Conservation (phyloP, 2,888 invertebrate species). For the Synergus itoensis region DNA sequence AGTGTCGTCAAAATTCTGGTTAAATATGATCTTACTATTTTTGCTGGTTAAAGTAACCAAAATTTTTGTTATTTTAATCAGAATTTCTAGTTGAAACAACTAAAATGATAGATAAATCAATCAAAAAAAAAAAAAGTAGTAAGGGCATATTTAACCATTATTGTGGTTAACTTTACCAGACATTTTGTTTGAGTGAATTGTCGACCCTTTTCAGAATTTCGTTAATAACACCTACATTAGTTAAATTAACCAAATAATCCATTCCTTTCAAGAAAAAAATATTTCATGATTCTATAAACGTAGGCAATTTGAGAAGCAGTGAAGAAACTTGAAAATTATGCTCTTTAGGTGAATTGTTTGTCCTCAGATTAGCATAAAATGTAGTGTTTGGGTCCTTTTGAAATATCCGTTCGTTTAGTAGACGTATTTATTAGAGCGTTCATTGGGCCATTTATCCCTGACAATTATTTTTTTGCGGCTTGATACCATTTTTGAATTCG, state of each 20-base stretch:
- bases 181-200: too few relatives aligned
- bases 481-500: slow-evolving; percentile 2
- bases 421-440: slow-evolving; percentile 12
- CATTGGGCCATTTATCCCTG: neutral
- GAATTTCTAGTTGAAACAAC: too few relatives aligned
- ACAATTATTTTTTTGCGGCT: slow-evolving; percentile 13
- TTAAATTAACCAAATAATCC: neutral
- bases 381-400: neutral
- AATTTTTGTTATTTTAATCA: too few relatives aligned
- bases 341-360: neutral
- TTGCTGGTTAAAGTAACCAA: too few relatives aligned
- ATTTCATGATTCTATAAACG: neutral
- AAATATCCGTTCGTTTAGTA: neutral
- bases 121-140: too few relatives aligned
- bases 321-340: neutral
- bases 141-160: too few relatives aligned
- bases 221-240: neutral
- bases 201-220: neutral
- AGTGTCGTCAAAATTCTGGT: neutral
- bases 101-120: too few relatives aligned
- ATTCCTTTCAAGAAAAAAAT: neutral
- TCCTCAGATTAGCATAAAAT: slow-evolving; percentile 7
- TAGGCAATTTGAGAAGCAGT: neutral
- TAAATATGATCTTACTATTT: too few relatives aligned
- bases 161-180: too few relatives aligned